These are phyloP conservation scores for Anagrus nilaparvatae DNA, from an alignment of 1,140 invertebrate species.

Conservation along the genomic window DNA sequence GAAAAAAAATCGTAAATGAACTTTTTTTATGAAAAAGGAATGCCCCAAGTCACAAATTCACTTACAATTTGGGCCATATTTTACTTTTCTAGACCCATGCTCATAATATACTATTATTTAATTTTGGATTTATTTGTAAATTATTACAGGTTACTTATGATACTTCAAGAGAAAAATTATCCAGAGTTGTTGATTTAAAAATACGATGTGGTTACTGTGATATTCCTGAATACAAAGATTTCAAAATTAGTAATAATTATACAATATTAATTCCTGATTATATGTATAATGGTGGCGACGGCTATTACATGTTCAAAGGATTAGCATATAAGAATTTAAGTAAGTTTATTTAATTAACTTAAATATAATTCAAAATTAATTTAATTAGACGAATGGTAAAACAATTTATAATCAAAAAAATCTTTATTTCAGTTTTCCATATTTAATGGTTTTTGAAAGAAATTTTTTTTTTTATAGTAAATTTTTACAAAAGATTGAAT, in stretches of 20 bases:
- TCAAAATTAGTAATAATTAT: slow-evolving; percentile 38
- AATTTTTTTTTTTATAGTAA: too few species aligned
- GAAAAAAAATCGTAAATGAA: not conserved
- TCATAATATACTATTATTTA: not conserved
- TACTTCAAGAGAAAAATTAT: slow-evolving; percentile 37
- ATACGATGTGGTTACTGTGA: slow-evolving; percentile 45
- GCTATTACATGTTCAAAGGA: slow-evolving; percentile 19
- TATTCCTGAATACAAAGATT: slow-evolving; percentile 37
- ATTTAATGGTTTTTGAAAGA: too few species aligned
- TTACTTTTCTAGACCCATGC: not conserved
- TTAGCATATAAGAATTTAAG: slow-evolving; percentile 15
- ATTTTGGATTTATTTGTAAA: not conserved
- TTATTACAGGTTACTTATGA: slow-evolving; percentile 44
- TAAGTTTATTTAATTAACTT: slow-evolving; percentile 6
- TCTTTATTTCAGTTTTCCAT: too few species aligned
- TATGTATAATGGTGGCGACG: slow-evolving; percentile 39
- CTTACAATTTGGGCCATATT: not conserved
- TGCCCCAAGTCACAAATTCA: not conserved
- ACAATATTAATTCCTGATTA: slow-evolving; percentile 42
- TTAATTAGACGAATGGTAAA: not conserved
- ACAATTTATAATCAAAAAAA: too few species aligned
- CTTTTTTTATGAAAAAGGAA: not conserved
- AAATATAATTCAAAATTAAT: not conserved
- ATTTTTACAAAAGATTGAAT: too few species aligned
- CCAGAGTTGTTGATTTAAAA: slow-evolving; percentile 41